A percentile compares a stretch with the other conserved stretches of the same genome.
Conservation (phyloP, 2,888 invertebrate genomes). For the Colletes collaris region DNA sequence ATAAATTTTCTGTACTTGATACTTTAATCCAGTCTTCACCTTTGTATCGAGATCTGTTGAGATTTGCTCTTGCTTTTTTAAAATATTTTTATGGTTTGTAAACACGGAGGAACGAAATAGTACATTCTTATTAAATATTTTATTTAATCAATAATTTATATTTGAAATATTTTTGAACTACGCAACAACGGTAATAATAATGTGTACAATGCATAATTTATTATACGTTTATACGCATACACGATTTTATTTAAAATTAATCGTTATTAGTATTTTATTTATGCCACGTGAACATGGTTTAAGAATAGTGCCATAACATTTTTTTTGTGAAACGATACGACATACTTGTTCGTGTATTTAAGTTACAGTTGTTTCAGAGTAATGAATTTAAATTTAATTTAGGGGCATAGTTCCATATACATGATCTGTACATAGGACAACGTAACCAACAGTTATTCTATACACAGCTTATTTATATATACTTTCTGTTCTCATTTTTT, state of each 20-base stretch:
- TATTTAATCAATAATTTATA: conserved; percentile 54
- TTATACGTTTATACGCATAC: conserved; percentile 41
- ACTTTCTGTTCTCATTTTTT: conserved; percentile 7
- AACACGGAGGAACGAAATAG: conserved; percentile 15
- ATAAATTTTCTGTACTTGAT: neutral
- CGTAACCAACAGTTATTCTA: conserved; percentile 47
- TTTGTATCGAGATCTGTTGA: neutral
- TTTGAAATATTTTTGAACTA: conserved; percentile 49
- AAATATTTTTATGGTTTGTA: neutral
- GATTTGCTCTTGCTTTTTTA: neutral
- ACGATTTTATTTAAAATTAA: conserved; percentile 52
- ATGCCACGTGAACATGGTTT: conserved; percentile 28
- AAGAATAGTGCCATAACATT: conserved; percentile 29
- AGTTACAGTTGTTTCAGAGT: conserved; percentile 14
- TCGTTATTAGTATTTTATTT: conserved; percentile 30
- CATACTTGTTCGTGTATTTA: neutral
- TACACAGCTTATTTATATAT: conserved; percentile 33
- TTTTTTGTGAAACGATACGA: conserved; percentile 19
- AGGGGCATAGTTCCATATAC: conserved; percentile 19
- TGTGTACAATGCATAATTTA: conserved; percentile 56
- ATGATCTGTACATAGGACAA: conserved; percentile 31
- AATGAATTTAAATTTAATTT: conserved; percentile 26
- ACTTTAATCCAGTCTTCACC: neutral
- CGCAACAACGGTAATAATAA: conserved; percentile 62
- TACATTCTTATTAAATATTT: conserved; percentile 59